Evolutionary conservation across 1,140 invertebrate genomes (phyloP), one percentile per base, ranked within the genome.

Genomic region (Orchesella cincta): DNA sequence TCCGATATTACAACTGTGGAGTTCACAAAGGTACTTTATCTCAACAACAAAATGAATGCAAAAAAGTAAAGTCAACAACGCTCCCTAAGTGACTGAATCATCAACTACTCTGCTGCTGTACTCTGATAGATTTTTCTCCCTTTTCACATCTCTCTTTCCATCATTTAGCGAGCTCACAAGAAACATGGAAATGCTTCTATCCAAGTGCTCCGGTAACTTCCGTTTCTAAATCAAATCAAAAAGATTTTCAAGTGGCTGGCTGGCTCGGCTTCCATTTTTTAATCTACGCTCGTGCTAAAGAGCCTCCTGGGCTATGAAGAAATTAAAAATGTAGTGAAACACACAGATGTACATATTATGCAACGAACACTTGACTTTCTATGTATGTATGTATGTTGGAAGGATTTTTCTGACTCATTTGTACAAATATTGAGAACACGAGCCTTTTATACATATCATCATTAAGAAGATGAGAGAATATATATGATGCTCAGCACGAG

Each of bases 161-260:
- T 14, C 52, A 57, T 26, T 67, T 67, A 3, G n/a, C 29, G n/a
- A 31, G 31, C 39, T 8, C 39, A 46, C 29, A 67, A 67, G 31
- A 33, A 67, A 67, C 62, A 67, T 23, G 62, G 23, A 67, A 67
- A 67, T 67, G 62, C 62, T 67, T 67, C 31, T 67, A 33, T 14
- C 31, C 26, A 33, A 31, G 62, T 8, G 31, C 12, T 33, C 12
- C 12, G 62, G 3, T 67, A 31, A n/a, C 31, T 67, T 67, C 62
- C 62, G 62, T 33, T 67, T 67, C 12, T 18, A 31, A 67, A 67
- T 67, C 62, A 67, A 67, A 67, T 33, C 62, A 67, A n/a, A 8
- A n/a, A n/a, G 33, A n/a, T 31, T 31, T 33, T 67, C 28, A 67
- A 67, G 62, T 67, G 31, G 26, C 62, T 67, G 26, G 31, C 3